Evolutionary conservation across 2,113 vertebrate genomes (phyloP).

Genomic region (Ciconia boyciana): DNA sequence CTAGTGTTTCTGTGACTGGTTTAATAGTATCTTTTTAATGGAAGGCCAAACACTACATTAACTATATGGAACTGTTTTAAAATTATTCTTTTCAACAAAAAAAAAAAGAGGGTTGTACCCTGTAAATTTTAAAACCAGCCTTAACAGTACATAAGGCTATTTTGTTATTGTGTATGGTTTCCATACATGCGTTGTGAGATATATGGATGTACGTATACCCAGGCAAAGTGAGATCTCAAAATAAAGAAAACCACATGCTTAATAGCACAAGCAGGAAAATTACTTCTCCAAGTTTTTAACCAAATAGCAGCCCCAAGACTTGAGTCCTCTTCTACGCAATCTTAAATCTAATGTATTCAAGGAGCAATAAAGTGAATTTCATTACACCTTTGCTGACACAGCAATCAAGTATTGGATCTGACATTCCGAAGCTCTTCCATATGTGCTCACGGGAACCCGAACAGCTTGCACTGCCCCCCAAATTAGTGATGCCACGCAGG

Average conservation of each 20-base stretch:
- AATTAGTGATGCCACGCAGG: neutral
- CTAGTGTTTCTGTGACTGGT: conserved; percentile 60
- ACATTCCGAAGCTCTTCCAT: conserved; percentile 55
- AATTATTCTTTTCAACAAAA: conserved; percentile 54
- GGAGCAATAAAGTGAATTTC: conserved; percentile 59
- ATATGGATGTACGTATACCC: conserved; percentile 15
- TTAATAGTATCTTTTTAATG: conserved; percentile 69
- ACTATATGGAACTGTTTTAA: conserved; percentile 53
- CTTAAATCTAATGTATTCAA: conserved; percentile 17
- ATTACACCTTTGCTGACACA: conserved; percentile 50
- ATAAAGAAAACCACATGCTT: conserved; percentile 62
- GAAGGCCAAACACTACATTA: conserved; percentile 69
- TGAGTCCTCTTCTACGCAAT: neutral
- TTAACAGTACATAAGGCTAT: conserved; percentile 43
- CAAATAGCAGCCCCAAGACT: conserved; percentile 36
- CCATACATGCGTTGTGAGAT: conserved; percentile 51
- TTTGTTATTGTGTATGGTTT: conserved; percentile 70
- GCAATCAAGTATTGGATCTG: conserved; percentile 30
- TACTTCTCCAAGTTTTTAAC: conserved; percentile 66
- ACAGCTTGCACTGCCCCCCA: neutral
- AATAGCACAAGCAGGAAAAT: conserved; percentile 62
- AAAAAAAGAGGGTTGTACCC: conserved; percentile 21
- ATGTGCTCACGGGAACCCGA: neutral
- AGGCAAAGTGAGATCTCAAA: conserved; percentile 60
- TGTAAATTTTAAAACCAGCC: conserved; percentile 69